Percentiles rank a stretch among this genome's conserved stretches.
phyloP scores from a whole-genome alignment of 2,113 vertebrate genomes.

The Passer domesticus region DNA sequence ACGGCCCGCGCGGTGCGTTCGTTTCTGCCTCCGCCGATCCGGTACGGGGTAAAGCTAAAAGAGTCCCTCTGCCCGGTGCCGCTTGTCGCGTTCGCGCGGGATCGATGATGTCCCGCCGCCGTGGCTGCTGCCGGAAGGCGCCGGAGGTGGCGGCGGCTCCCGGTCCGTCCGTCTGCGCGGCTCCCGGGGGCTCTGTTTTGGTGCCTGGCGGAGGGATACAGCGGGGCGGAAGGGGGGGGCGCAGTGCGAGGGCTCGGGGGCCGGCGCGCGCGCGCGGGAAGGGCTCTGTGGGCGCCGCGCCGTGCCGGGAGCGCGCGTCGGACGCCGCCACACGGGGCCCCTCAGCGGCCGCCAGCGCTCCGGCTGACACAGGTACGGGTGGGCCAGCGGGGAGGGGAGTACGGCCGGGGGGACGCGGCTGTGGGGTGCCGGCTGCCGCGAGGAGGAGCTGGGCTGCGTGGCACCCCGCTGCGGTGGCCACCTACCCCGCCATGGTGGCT shows the following conservation, averaged over 20 bases:
- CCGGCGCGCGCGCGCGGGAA: background rate
- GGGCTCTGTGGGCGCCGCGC: background rate
- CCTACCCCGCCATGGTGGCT: accelerated
- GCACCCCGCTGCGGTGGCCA: background rate
- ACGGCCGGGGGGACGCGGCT: accelerated
- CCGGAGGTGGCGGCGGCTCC: background rate
- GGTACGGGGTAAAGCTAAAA: background rate
- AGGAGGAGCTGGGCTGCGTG: background rate
- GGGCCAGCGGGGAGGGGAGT: background rate
- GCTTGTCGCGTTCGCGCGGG: accelerated
- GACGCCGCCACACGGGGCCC: background rate
- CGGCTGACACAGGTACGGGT: background rate
- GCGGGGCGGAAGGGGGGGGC: accelerated
- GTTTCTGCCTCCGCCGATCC: background rate
- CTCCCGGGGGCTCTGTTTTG: accelerated
- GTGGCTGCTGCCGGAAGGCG: background rate
- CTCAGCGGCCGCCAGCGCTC: background rate
- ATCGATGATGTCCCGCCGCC: too few relatives aligned
- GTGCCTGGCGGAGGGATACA: background rate
- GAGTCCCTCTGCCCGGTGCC: background rate
- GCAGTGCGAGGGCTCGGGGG: accelerated
- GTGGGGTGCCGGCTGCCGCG: too few relatives aligned
- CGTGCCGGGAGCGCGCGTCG: background rate
- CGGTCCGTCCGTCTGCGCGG: accelerated
- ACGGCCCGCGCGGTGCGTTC: accelerated